A percentile compares a stretch with the other conserved stretches of the same genome.
Evolutionary conservation across 2,113 vertebrate species (phyloP).

Genomic region (Felis catus): F.catus_Fca126_mat1.0 CM031417.1:50024001-50024500

Average conservation of each 20-base stretch:
- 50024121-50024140: neutral
- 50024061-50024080: neutral
- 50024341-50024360: neutral
- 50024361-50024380: neutral
- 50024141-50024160: neutral
- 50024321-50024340: neutral
- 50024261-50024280: neutral
- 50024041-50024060: neutral
- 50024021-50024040: neutral
- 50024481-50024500: constrained; percentile 97
- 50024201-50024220: neutral
- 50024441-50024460: constrained; percentile 95
- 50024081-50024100: neutral
- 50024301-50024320: neutral
- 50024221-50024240: neutral
- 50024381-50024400: neutral
- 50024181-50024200: neutral
- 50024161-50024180: neutral
- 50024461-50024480: constrained; percentile 98
- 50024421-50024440: constrained; percentile 92
- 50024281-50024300: neutral
- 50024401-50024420: neutral
- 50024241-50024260: neutral
- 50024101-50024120: neutral
- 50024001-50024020: neutral